These are phyloP conservation scores for Atherinomorus stipes DNA, from an alignment of 2,113 vertebrate genomes.

Conservation along the genomic window DNA sequence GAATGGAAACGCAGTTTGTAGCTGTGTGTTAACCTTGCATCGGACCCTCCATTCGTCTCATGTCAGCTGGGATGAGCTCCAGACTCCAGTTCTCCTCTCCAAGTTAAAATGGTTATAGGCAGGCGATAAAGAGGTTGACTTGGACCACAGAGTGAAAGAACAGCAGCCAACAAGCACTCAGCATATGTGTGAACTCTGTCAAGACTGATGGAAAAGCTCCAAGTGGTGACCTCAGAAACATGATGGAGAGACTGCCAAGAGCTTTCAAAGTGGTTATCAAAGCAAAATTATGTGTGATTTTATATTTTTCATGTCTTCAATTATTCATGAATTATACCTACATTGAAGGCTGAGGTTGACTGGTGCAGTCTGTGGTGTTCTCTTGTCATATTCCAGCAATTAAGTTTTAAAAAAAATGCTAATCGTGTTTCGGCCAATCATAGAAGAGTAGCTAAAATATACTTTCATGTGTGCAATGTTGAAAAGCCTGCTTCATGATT, in stretches of 20 bases:
- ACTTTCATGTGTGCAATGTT: background rate
- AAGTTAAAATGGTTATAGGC: background rate
- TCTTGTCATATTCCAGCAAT: background rate
- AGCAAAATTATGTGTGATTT: background rate
- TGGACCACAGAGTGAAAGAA: background rate
- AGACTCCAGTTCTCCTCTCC: no score
- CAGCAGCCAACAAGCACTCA: background rate
- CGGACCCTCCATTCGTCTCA: background rate
- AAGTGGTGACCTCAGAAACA: background rate
- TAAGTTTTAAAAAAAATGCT: background rate
- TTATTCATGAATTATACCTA: background rate
- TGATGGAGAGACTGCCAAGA: background rate
- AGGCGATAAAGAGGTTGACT: background rate
- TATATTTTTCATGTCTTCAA: background rate
- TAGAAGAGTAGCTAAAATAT: background rate
- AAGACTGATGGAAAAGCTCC: background rate
- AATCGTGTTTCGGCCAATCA: background rate
- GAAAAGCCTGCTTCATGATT: constrained; percentile 9
- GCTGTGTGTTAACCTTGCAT: no score
- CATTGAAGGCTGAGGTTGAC: background rate
- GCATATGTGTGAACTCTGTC: background rate
- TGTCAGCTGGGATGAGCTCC: background rate
- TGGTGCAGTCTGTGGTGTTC: background rate
- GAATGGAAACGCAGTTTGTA: no score
- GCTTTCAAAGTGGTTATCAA: background rate